Evolutionary conservation across 2,113 vertebrate species (phyloP), one percentile per base, ranked within the genome.

Genomic region (Plotosus lineatus): DNA sequence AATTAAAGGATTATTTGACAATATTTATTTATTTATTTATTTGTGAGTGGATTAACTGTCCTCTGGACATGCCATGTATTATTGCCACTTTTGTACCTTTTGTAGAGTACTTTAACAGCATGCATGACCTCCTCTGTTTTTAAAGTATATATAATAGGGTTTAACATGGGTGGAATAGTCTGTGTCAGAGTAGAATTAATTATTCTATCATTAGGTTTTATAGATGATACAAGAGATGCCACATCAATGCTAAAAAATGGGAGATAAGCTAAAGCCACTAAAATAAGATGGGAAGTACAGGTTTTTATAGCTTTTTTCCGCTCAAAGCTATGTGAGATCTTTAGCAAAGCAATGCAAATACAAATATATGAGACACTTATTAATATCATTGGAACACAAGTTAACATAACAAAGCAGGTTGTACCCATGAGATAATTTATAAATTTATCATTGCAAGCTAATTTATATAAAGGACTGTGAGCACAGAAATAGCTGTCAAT

Each of bases 131-230:
- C 87, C 3, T 87, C 81, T 60, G 88, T 86, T 42, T 88, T 87
- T 14, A 87, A 65, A 46, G 85, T 77, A 42, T 88, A 88, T 71
- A 88, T 82, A 28, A 88, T 86, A 38, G 87, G 87, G 77, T 87
- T 88, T 75, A 88, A 78, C 84, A 85, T 78, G 4, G 86, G 81
- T 36, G 85, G 79, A 31, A 87, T 61, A 23, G 31, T 66, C 11
- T 81, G 75, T 4, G 91, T 86, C 50, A 93, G 60, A n/a, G 91
- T 91, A 55, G 88, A 75, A 65, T 89, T 92, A 42, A 94, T 83
- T 58, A 93, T 92, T 44, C 92, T 83, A 55, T 51, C 42, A 44
- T 92, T 90, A 21, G 84, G 53, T 23, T 72, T n/a, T 51, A 85
- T 23, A 63, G 23, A 44, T 61, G 73, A 73, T 21, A 12, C 38